Evolutionary conservation across 2,888 invertebrate species (phyloP), one percentile per base, ranked within the genome.

Genomic region (Apamea monoglypha): DNA sequence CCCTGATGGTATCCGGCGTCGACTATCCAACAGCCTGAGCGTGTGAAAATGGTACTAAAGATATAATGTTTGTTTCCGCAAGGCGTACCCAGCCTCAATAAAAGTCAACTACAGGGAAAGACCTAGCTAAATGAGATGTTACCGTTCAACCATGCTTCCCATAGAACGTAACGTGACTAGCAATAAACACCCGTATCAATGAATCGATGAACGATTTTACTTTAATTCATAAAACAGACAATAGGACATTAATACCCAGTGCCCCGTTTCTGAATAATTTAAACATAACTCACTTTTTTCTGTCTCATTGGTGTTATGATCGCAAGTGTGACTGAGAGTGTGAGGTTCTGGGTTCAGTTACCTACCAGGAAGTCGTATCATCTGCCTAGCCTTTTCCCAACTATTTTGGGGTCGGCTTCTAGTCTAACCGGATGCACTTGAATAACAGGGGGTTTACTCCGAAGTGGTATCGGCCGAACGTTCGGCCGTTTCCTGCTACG

Each of bases 241-340:
- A 87, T 88, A 56, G 76, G 53, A 56, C 81, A 88, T 88, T 67
- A 78, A 76, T 83, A 56, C 69, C 61, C 61, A 67, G 40, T 53
- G 44, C 53, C 47, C 87, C 78, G 84, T 83, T 87, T 71, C 70
- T 76, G 83, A 74, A 84, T 87, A 80, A 80, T 78, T 82, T 79
- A 66, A 66, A 14, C 47, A 81, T 77, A 75, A 69, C 71, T 80
- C 66, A 53, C 25, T 75, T 76, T 77, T 84, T 75, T 61, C 18
- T 36, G 18, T 63, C n/a, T 14, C 29, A 16, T 47, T 61, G 1
- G 80, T 74, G 59, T 61, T 70, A 69, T 53, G 44, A 63, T 84
- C 56, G 59, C 63, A 59, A 44, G 40, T 70, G 59, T 59, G 29
- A 10, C 64, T 81, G 47, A n/a, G 25, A 44, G 29, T 16, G 44